These are phyloP conservation scores for Lamellibrachia satsuma DNA, from an alignment of 2,888 invertebrate genomes.

Conservation along the genomic window DNA sequence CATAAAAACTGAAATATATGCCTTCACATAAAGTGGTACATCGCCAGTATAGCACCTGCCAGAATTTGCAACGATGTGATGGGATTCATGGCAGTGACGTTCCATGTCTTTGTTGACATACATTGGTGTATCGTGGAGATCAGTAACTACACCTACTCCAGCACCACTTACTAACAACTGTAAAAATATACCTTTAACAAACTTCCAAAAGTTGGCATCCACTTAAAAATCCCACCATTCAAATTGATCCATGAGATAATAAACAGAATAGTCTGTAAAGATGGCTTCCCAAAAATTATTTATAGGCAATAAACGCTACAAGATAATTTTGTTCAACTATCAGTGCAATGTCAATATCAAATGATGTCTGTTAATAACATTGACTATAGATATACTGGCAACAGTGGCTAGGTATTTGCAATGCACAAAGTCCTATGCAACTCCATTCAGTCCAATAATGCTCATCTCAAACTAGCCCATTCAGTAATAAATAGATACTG, in stretches of 20 bases:
- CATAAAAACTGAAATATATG: background rate
- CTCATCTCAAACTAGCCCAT: background rate
- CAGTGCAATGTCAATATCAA: background rate
- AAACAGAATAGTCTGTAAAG: background rate
- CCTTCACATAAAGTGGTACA: background rate
- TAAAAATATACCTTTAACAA: conserved; percentile 9
- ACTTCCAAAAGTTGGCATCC: conserved; percentile 11
- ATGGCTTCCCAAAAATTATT: background rate
- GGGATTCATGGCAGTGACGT: background rate
- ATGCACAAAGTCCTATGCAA: background rate
- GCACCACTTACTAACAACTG: background rate
- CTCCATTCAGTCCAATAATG: background rate
- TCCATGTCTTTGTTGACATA: background rate
- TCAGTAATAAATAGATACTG: conserved; percentile 5
- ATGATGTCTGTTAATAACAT: background rate
- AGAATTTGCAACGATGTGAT: background rate
- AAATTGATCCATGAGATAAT: background rate
- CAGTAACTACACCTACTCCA: background rate
- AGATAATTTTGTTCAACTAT: background rate
- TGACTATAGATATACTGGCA: background rate
- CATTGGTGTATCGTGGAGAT: background rate
- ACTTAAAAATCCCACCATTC: background rate
- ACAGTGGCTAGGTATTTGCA: background rate
- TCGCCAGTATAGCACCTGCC: background rate
- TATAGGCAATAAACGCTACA: background rate